Percentiles rank a stretch among this genome's conserved stretches.
These are phyloP conservation scores for Crioceris asparagi DNA, from an alignment of 2,888 invertebrate species.

Conservation along the genomic window DNA sequence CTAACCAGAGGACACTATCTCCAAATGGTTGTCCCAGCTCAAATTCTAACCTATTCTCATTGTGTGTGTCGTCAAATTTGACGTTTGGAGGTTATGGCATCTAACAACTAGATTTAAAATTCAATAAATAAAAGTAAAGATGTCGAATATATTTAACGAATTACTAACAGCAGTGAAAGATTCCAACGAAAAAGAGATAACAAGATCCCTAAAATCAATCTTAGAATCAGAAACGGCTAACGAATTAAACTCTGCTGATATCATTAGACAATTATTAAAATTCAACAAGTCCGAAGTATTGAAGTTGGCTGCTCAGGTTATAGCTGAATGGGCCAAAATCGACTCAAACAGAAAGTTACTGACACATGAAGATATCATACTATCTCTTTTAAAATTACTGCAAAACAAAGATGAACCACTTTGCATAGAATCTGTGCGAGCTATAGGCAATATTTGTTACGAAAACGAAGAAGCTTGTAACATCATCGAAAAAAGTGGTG, in stretches of 20 bases:
- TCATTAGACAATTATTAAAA: slow-evolving; percentile 29
- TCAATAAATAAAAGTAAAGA: no score
- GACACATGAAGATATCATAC: slow-evolving; percentile 50
- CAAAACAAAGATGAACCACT: slow-evolving; percentile 42
- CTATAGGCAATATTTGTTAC: slow-evolving; percentile 81
- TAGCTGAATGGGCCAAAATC: slow-evolving; percentile 74
- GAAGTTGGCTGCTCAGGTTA: slow-evolving; percentile 53
- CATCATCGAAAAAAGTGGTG: slow-evolving; percentile 34
- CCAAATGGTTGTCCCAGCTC: no score
- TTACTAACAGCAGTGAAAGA: not conserved
- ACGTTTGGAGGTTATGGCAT: no score
- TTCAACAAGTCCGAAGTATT: slow-evolving; percentile 43
- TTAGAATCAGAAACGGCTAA: not conserved
- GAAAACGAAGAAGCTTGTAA: slow-evolving; percentile 65
- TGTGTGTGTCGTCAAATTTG: no score
- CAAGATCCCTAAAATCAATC: not conserved
- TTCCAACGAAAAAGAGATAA: not conserved
- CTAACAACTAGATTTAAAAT: no score
- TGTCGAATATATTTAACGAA: slow-evolving; percentile 1
- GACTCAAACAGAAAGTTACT: slow-evolving; percentile 63
- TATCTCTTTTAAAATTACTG: slow-evolving; percentile 47
- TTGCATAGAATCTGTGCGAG: slow-evolving; percentile 65
- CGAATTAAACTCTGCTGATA: not conserved
- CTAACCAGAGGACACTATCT: no score
- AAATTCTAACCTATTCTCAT: no score